Conservation (phyloP, 2,113 vertebrate species). For the Hoplias malabaricus region DNA sequence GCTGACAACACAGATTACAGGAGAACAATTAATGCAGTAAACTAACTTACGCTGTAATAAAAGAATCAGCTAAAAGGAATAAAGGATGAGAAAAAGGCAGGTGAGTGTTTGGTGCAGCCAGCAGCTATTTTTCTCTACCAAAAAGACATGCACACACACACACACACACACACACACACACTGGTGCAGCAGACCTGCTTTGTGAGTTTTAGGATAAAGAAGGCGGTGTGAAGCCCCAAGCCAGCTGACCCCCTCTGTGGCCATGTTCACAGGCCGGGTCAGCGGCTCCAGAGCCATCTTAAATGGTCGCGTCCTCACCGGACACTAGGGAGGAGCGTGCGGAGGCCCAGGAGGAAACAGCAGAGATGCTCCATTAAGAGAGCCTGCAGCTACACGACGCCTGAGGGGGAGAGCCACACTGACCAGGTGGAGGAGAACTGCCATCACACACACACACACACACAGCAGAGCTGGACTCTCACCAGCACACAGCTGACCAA, state of each 20-base stretch:
- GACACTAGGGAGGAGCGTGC: constrained; percentile 63
- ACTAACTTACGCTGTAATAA: background rate
- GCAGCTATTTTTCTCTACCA: background rate
- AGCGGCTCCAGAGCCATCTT: constrained; percentile 60
- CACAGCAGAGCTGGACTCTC: constrained; percentile 2
- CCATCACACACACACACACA: constrained; percentile 13
- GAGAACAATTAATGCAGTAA: background rate
- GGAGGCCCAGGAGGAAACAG: constrained; percentile 48
- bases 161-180: constrained; percentile 11
- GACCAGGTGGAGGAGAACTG: constrained; percentile 43
- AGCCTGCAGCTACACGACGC: constrained; percentile 73
- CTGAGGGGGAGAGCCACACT: constrained; percentile 62
- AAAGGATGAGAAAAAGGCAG: background rate
- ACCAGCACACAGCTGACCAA: constrained; percentile 31
- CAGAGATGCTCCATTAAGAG: constrained; percentile 63
- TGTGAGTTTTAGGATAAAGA: constrained; percentile 50
- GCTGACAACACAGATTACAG: background rate
- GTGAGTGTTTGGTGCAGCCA: too few relatives aligned
- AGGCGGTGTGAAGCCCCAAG: constrained; percentile 42
- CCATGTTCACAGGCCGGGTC: constrained; percentile 61
- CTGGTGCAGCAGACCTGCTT: constrained; percentile 30
- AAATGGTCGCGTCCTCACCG: constrained; percentile 60
- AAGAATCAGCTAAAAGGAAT: background rate
- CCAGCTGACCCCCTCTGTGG: constrained; percentile 52
- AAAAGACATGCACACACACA: background rate